Evolutionary conservation across 2,888 invertebrate genomes (phyloP), one percentile per base, ranked within the genome.

Genomic region (Phortica okadai): DNA sequence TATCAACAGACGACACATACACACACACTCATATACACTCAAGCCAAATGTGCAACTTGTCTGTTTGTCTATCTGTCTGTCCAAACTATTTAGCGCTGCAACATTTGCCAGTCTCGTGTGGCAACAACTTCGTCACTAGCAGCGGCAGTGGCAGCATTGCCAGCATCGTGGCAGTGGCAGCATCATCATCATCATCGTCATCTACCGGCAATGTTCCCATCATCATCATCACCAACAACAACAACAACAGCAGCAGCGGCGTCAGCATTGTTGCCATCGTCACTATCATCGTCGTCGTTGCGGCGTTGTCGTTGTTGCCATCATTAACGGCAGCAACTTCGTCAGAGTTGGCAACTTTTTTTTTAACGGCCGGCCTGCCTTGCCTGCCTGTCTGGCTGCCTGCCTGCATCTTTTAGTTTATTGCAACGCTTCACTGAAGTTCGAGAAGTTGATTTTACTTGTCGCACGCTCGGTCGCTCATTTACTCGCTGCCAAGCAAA

Each of bases 361-460:
- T 25, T 8, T 59, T 21, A 16, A 10, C 16, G 59, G 8, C 16
- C 8, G 59, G n/a, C 21, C 21, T 59, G 59, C 8, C 21, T 59
- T 21, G n/a, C 21, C 14, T 69, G 41, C 42, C 72, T 75, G 59
- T 59, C 21, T 16, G 59, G 59, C 16, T 59, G 21, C 21, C n/a
- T 11, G 56, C 56, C 56, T 59, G 59, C 59, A 59, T 59, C 59
- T 59, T 59, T 21, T 42, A 66, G 10, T 42, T 41, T 10, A 82
- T 83, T 88, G 87, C 86, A 85, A 89, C 89, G 89, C 90, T 89
- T 88, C 89, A 88, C 86, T 89, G 90, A 85, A 84, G 89, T 87
- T 88, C 84, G 86, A 82, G 79, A 81, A 82, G 76, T 74, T 78
- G 77, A 76, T 56, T 54, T 3, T 14, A 54, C 54, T n/a, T 54